Evolutionary conservation across 2,888 invertebrate species (phyloP).

Genomic region (Orthosia gracilis): DNA sequence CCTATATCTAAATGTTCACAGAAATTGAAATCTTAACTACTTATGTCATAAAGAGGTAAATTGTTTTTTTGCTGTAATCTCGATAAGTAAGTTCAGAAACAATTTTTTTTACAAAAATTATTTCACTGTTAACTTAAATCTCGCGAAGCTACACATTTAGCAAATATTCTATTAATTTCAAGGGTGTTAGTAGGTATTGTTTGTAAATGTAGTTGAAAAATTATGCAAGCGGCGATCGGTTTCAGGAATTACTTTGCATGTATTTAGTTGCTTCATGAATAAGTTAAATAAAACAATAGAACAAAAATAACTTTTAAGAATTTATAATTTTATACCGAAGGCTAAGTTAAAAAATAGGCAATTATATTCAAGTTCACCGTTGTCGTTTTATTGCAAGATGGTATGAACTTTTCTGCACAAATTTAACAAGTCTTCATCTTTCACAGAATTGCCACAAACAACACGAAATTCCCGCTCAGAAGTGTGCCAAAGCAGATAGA

Average conservation of each 20-base stretch:
- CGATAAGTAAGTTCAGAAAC: no score
- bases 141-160: neutral
- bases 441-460: neutral
- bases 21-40: slow-evolving; percentile 14
- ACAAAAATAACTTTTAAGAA: neutral
- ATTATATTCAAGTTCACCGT: neutral
- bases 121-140: no score
- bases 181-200: neutral
- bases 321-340: neutral
- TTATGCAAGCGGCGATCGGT: neutral
- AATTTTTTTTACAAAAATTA: no score
- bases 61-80: neutral
- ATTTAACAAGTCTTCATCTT: neutral
- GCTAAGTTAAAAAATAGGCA: neutral
- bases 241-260: neutral
- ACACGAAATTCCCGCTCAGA: neutral
- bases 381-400: neutral
- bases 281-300: neutral
- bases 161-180: neutral
- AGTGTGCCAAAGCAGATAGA: slow-evolving; percentile 24
- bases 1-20: slow-evolving; percentile 29
- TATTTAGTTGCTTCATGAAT: neutral
- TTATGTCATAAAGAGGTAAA: neutral
- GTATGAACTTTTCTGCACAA: neutral
- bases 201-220: neutral